A percentile compares a stretch with the other conserved stretches of the same genome.
These are phyloP conservation scores for Esox lucius DNA, from an alignment of 2,797 vertebrate species.

Conservation along the genomic window DNA sequence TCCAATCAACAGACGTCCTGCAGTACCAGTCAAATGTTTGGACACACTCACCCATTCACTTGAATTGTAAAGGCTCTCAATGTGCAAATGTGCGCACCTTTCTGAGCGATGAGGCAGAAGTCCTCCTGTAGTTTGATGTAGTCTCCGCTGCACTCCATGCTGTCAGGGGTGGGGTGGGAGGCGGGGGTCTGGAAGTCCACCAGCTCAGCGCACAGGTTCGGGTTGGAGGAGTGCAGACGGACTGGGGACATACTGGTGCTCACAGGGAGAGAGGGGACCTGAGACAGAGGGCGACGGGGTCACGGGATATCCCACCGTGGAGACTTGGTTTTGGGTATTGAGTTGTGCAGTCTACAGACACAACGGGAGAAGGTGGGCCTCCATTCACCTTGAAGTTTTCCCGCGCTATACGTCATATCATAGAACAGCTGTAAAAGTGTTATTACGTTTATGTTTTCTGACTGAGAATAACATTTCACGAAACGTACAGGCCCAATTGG, in stretches of 20 bases:
- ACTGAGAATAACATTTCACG: no score
- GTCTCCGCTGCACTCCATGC: conserved; percentile 85
- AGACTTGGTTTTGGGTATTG: neutral
- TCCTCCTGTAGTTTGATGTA: conserved; percentile 98
- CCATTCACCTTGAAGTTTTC: neutral
- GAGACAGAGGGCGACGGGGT: conserved; percentile 19
- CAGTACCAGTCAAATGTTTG: no score
- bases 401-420: neutral
- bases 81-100: conserved; percentile 76
- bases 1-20: no score
- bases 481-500: no score
- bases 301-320: conserved; percentile 28
- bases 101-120: conserved; percentile 95
- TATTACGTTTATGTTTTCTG: no score
- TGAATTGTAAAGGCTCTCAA: neutral
- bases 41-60: no score
- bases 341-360: conserved; percentile 25
- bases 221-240: conserved; percentile 96
- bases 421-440: neutral
- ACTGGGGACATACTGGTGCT: conserved; percentile 91
- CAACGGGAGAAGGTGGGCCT: neutral
- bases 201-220: conserved; percentile 94
- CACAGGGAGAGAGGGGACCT: conserved; percentile 83
- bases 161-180: conserved; percentile 79
- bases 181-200: conserved; percentile 87